Evolutionary conservation across 2,113 vertebrate genomes (phyloP), one percentile per base, ranked within the genome.

Genomic region (Vombatus ursinus): DNA sequence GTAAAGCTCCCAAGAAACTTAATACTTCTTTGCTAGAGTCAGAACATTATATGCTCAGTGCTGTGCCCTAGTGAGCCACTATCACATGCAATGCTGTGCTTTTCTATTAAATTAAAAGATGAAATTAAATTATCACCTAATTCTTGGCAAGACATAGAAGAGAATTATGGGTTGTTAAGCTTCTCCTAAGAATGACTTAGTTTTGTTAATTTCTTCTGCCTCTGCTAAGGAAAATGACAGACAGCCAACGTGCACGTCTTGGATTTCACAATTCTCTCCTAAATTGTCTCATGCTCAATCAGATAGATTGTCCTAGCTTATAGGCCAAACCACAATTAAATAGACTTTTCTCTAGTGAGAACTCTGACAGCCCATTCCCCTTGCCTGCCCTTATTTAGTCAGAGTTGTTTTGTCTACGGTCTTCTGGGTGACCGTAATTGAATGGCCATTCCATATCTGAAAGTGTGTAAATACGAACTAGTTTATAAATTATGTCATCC

Each of bases 111-210:
- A 91, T 91, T 93, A 68, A 51, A 89, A 95, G 50, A 93, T 92
- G 54, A 97, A 96, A 92, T 96, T 54, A 95, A 96, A 94, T 97
- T 95, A 92, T 90, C 52, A 95, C 84, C n/a, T 22, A 47, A 10
- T 96, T 96, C 37, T 25, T 96, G n/a, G 0, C 92, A 90, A 96
- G 61, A 95, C 47, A 61, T 90, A 92, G 61, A 94, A 92, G 89
- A 96, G 1, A 52, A 95, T 90, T 94, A 89, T 89, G 44, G 37
- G 22, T 93, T 96, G 50, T 57, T 94, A 93, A 95, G n/a, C 19
- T 31, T 93, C 37, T 96, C 89, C 50, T 94, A 92, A 68, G 94
- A 77, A 1, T 90, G 22, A 93, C n/a, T 95, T 92, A 91, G 10
- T 16, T 96, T 92, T 93, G 37, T 95, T 92, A 90, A 93, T 92